A percentile compares a stretch with the other conserved stretches of the same genome.
Conservation (phyloP, 2,797 vertebrate species). For the Amblyopsis hoosieri region DNA sequence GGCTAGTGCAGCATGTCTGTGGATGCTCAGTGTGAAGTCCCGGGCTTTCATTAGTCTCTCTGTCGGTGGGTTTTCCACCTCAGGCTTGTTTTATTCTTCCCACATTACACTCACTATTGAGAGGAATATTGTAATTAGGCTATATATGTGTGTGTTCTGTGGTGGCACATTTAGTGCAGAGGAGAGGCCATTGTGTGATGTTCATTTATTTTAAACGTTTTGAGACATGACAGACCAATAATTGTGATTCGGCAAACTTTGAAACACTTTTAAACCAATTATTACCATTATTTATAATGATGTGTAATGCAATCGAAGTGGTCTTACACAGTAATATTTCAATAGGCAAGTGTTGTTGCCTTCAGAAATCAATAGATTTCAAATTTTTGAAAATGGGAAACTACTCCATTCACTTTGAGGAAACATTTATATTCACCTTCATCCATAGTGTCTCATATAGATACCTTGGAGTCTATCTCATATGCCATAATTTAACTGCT, state of each 20-base stretch:
- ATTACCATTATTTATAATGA: no score
- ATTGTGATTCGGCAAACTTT: neutral
- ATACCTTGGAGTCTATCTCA: neutral
- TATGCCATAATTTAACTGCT: neutral
- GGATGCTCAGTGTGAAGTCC: conserved; percentile 37
- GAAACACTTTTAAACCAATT: neutral
- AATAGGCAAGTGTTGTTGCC: no score
- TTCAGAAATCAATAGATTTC: no score
- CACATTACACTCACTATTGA: conserved; percentile 42
- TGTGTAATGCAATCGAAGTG: no score
- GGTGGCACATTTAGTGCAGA: conserved; percentile 34
- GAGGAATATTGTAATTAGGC: conserved; percentile 37
- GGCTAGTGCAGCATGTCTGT: conserved; percentile 30
- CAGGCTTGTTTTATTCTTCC: conserved; percentile 46
- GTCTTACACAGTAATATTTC: no score
- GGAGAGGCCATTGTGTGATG: conserved; percentile 25
- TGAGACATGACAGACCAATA: conserved; percentile 2
- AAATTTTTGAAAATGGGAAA: no score
- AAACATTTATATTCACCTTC: no score
- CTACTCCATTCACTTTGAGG: no score
- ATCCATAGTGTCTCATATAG: neutral
- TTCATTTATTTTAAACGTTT: conserved; percentile 39
- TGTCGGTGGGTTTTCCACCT: conserved; percentile 53
- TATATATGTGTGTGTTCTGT: conserved; percentile 34
- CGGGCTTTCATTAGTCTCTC: conserved; percentile 71